These are phyloP conservation scores for Penaeus vannamei DNA, from an alignment of 1,140 invertebrate genomes.

Conservation along the genomic window DNA sequence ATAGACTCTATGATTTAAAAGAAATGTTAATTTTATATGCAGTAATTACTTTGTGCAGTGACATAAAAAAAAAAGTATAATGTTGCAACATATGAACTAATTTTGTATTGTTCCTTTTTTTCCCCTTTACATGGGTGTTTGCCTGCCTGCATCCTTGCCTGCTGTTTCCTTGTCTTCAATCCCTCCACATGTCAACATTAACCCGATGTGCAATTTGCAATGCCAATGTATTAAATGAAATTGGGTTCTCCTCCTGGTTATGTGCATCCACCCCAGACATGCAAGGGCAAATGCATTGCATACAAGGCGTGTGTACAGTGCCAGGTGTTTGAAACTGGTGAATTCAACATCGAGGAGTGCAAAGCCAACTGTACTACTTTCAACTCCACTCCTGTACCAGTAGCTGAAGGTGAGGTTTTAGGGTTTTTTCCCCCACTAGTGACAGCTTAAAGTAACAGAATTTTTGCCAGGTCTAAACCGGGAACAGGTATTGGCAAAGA, in stretches of 20 bases:
- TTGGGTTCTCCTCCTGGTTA: background rate
- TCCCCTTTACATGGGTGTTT: too few relatives aligned
- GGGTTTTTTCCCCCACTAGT: background rate
- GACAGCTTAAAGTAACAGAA: too few relatives aligned
- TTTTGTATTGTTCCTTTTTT: too few relatives aligned
- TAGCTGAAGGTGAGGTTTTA: slow-evolving; percentile 45
- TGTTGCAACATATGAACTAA: too few relatives aligned
- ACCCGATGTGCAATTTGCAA: background rate
- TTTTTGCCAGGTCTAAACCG: too few relatives aligned
- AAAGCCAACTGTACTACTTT: slow-evolving; percentile 68
- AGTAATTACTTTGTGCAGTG: too few relatives aligned
- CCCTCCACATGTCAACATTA: too few relatives aligned
- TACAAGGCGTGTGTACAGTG: slow-evolving; percentile 96
- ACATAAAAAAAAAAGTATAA: too few relatives aligned
- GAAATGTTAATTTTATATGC: too few relatives aligned
- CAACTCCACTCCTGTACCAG: slow-evolving; percentile 49
- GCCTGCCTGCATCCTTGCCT: too few relatives aligned
- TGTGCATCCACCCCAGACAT: slow-evolving; percentile 77
- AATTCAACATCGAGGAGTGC: slow-evolving; percentile 78
- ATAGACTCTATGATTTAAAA: too few relatives aligned
- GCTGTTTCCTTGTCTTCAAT: too few relatives aligned
- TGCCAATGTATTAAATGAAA: slow-evolving; percentile 4
- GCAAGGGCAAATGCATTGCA: slow-evolving; percentile 88
- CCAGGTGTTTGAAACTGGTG: slow-evolving; percentile 86
- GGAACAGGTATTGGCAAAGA: background rate